phyloP scores from a whole-genome alignment of 2,113 vertebrate genomes.

The Ovis aries region DNA sequence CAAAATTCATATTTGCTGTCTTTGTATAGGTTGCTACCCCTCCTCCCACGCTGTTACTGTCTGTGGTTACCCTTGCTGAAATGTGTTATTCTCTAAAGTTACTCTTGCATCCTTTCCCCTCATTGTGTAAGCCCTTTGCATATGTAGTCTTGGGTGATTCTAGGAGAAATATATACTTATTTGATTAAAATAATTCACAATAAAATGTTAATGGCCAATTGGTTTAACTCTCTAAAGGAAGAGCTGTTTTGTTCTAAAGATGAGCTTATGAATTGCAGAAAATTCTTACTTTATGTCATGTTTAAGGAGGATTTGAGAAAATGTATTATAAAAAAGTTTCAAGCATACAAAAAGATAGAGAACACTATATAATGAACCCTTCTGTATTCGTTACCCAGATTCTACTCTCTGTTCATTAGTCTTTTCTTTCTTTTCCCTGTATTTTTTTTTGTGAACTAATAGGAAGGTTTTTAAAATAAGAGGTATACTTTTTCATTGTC shows the following conservation, averaged over 20 bases:
- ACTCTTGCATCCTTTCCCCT: neutral
- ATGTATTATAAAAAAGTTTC: neutral
- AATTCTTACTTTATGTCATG: neutral
- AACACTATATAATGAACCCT: neutral
- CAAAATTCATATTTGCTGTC: neutral
- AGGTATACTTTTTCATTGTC: neutral
- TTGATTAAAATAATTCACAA: slow-evolving; percentile 5
- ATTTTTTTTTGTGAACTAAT: neutral
- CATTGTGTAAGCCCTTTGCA: neutral
- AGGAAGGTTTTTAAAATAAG: neutral
- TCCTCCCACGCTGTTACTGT: neutral
- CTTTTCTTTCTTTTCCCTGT: neutral
- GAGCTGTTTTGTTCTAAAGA: slow-evolving; percentile 19
- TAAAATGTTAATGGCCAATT: slow-evolving; percentile 7
- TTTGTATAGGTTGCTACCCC: neutral
- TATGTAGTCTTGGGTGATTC: neutral
- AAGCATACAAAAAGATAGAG: neutral
- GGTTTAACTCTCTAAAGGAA: neutral
- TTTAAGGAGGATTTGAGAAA: neutral
- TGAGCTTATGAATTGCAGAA: neutral
- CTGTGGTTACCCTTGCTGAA: neutral
- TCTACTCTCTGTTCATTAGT: neutral
- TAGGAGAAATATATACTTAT: slow-evolving; percentile 19
- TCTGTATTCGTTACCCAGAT: neutral
- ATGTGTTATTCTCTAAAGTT: neutral